phyloP scores from a whole-genome alignment of 2,797 vertebrate genomes.

The Peromyscus aztecus region DNA sequence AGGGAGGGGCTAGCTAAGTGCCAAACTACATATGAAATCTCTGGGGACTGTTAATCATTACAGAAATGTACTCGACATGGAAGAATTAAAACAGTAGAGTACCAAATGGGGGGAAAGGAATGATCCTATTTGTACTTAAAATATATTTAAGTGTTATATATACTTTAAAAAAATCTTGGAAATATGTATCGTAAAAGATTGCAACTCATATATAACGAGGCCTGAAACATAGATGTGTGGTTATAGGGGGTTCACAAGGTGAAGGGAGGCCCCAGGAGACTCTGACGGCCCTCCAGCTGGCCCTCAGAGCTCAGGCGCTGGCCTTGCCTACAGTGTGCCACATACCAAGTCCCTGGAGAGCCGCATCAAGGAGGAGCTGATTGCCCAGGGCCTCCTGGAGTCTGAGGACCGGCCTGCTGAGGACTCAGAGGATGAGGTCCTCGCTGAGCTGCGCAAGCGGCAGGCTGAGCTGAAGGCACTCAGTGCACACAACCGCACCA shows the following conservation, averaged over 20 bases:
- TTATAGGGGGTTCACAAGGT: background rate
- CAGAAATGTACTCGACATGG: background rate
- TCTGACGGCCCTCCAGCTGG: background rate
- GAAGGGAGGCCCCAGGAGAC: background rate
- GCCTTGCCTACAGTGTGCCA: constrained; percentile 91
- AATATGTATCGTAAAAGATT: background rate
- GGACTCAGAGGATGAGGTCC: constrained; percentile 96
- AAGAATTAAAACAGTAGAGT: background rate
- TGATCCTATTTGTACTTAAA: background rate
- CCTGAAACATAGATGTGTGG: background rate
- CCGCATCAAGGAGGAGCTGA: constrained; percentile 98
- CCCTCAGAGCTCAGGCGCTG: background rate
- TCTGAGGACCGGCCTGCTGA: constrained; percentile 96
- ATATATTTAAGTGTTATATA: background rate
- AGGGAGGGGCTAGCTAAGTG: background rate
- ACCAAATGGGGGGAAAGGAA: background rate
- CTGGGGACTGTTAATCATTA: background rate
- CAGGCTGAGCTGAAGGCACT: constrained; percentile 98
- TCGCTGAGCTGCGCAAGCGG: constrained; percentile 96
- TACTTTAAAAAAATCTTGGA: background rate
- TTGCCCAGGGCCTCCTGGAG: constrained; percentile 97
- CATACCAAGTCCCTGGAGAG: constrained; percentile 98
- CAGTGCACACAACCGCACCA: constrained; percentile 94
- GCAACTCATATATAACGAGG: background rate
- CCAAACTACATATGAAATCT: background rate